Evolutionary conservation across 1,140 invertebrate genomes (phyloP).

Genomic region (Drosophila bocki): DNA sequence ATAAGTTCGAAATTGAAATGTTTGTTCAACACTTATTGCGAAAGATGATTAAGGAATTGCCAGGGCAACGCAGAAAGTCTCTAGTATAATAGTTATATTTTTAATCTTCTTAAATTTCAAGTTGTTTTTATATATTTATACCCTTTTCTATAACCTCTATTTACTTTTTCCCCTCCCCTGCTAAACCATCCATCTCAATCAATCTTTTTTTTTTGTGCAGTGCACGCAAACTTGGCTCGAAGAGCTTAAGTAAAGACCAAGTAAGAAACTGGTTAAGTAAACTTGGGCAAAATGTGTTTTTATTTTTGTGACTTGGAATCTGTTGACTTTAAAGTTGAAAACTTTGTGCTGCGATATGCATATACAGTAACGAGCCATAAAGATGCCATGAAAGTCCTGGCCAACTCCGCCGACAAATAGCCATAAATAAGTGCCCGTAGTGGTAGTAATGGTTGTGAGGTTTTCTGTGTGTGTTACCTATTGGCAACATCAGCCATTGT

Average conservation of each 20-base stretch:
- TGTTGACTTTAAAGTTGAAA: conserved; percentile 52
- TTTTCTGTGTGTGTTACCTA: conserved; percentile 38
- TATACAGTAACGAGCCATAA: conserved; percentile 50
- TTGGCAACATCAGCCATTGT: conserved; percentile 52
- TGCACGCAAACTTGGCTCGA: conserved; percentile 11
- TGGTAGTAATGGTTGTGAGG: background rate
- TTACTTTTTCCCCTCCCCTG: background rate
- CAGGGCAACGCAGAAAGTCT: background rate
- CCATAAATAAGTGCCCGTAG: conserved; percentile 67
- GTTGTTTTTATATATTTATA: background rate
- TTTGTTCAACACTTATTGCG: conserved; percentile 29
- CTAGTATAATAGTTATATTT: background rate
- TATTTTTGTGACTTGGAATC: conserved; percentile 33
- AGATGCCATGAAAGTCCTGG: conserved; percentile 53
- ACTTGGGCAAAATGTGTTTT: conserved; percentile 29
- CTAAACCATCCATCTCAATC: conserved; percentile 4
- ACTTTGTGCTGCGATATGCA: conserved; percentile 32
- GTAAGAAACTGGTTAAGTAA: conserved; percentile 33
- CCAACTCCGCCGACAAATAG: conserved; percentile 74
- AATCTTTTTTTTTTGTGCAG: conserved; percentile 8
- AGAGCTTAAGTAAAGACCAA: conserved; percentile 22
- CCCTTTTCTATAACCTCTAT: background rate
- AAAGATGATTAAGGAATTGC: conserved; percentile 23
- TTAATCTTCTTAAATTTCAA: background rate
- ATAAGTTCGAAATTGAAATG: conserved; percentile 14